These are phyloP conservation scores for Dusona sp. DNA, from an alignment of 2,888 invertebrate genomes.

Conservation along the genomic window DNA sequence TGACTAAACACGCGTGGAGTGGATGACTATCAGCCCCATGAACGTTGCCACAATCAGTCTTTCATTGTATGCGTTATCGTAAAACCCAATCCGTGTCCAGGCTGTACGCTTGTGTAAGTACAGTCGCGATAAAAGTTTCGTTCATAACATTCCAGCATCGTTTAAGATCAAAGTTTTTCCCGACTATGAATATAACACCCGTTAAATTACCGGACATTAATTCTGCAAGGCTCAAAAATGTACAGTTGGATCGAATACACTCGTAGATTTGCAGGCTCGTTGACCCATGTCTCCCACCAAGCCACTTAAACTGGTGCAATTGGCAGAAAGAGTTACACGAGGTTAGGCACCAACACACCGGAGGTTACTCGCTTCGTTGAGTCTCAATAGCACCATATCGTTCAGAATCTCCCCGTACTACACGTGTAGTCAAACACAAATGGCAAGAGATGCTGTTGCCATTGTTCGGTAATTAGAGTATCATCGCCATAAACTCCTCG, in stretches of 20 bases:
- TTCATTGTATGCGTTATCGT: too few relatives aligned
- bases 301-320: constrained; percentile 55
- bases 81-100: too few relatives aligned
- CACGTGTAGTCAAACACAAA: constrained; percentile 59
- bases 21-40: too few relatives aligned
- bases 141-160: too few relatives aligned
- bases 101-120: too few relatives aligned
- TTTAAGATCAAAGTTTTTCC: too few relatives aligned
- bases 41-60: too few relatives aligned
- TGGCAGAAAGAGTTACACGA: constrained; percentile 57
- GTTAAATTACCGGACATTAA: not conserved
- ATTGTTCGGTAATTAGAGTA: constrained; percentile 67
- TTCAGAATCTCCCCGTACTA: constrained; percentile 33
- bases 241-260: constrained; percentile 1
- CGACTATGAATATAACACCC: too few relatives aligned
- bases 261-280: constrained; percentile 58
- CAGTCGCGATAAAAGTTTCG: too few relatives aligned
- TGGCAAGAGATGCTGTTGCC: constrained; percentile 58
- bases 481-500: constrained; percentile 26
- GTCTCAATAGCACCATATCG: constrained; percentile 58
- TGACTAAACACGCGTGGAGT: too few relatives aligned
- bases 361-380: constrained; percentile 62
- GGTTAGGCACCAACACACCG: constrained; percentile 59
- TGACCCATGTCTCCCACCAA: constrained; percentile 55
- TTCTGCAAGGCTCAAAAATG: constrained; percentile 15